These are phyloP conservation scores for Trididemnum nubilum DNA, from an alignment of 23 tunicate species.

Conservation along the genomic window DNA sequence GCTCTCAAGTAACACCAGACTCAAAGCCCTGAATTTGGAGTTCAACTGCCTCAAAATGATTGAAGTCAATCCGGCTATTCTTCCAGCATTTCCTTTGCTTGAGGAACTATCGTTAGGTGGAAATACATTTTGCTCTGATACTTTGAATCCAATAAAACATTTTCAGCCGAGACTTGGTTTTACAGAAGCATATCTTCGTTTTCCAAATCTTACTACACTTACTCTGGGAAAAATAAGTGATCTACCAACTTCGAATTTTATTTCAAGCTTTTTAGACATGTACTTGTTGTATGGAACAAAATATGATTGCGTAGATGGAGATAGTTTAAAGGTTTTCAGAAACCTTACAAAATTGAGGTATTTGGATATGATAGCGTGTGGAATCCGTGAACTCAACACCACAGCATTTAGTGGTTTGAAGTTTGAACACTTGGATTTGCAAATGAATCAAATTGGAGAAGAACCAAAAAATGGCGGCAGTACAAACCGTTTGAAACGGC, in stretches of 20 bases:
- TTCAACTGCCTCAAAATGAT: neutral
- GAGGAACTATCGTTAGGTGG: neutral
- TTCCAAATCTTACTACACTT: neutral
- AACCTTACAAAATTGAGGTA: neutral
- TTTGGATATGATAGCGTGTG: neutral
- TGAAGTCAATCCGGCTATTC: neutral
- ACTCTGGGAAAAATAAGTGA: neutral
- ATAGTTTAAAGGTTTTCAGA: conserved; percentile 17
- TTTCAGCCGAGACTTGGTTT: neutral
- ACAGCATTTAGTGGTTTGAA: conserved; percentile 6
- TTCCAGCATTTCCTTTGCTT: neutral
- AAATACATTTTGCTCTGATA: neutral
- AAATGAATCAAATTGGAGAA: conserved; percentile 3
- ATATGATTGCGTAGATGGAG: neutral
- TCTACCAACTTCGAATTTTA: neutral
- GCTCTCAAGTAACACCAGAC: neutral
- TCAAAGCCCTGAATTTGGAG: conserved; percentile 5
- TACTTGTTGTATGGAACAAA: conserved; percentile 14
- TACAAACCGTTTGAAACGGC: neutral
- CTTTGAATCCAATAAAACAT: neutral
- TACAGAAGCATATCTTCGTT: neutral
- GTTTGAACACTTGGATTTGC: neutral
- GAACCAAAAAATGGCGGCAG: too few species aligned
- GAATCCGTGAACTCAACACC: neutral
- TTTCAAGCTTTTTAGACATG: neutral